phyloP scores from a whole-genome alignment of 2,797 vertebrate genomes.

The Poecilia wingei region DNA sequence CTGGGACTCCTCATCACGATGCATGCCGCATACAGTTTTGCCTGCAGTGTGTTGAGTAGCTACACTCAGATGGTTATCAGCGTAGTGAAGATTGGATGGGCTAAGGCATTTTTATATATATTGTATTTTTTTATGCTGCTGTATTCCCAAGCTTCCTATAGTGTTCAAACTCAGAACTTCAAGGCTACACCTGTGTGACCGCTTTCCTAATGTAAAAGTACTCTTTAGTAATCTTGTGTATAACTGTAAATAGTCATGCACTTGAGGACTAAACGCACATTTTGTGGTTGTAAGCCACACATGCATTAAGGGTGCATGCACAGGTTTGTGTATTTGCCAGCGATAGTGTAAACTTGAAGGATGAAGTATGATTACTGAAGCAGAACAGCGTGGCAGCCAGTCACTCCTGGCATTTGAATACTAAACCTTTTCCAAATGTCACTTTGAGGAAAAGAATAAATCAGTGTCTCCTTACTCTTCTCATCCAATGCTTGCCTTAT shows the following conservation, averaged over 20 bases:
- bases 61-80: conserved; percentile 72
- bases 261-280: conserved; percentile 6
- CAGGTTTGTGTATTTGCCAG: conserved; percentile 16
- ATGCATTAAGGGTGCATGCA: background rate
- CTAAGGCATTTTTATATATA: conserved; percentile 44
- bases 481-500: conserved; percentile 68
- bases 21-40: conserved; percentile 47
- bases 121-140: conserved; percentile 37
- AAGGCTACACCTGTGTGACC: conserved; percentile 21
- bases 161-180: conserved; percentile 34
- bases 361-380: conserved; percentile 43
- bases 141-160: conserved; percentile 36
- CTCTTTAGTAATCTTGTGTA: conserved; percentile 5
- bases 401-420: conserved; percentile 56
- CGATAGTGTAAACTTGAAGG: conserved; percentile 33
- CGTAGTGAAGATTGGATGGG: conserved; percentile 56
- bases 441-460: conserved; percentile 67
- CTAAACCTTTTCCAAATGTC: conserved; percentile 62
- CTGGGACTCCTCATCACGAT: conserved; percentile 59
- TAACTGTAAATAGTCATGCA: conserved; percentile 7
- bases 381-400: conserved; percentile 47
- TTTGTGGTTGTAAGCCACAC: conserved; percentile 4
- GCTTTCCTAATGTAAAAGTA: conserved; percentile 23
- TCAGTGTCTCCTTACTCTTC: conserved; percentile 43
- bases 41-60: conserved; percentile 52